Percentiles rank a stretch among this genome's conserved stretches.
Conservation (phyloP, 2,888 invertebrate species). For the Athripsodes cinereus region DNA sequence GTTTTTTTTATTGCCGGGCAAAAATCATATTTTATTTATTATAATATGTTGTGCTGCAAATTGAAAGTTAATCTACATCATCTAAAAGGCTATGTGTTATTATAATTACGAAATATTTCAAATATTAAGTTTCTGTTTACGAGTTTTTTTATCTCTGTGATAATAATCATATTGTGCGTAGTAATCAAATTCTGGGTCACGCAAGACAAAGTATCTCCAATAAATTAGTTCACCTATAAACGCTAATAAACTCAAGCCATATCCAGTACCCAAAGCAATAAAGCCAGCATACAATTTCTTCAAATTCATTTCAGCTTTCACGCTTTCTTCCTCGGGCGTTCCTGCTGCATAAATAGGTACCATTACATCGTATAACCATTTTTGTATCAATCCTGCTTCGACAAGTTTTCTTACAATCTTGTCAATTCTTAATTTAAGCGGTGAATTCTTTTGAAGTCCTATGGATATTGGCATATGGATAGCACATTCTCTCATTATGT, state of each 20-base stretch:
- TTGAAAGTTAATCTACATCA: no score
- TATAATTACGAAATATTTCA: no score
- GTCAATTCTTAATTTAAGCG: slow-evolving; percentile 64
- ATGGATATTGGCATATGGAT: slow-evolving; percentile 76
- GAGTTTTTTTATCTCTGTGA: slow-evolving; percentile 1
- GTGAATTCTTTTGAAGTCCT: slow-evolving; percentile 77
- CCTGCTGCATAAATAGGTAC: slow-evolving; percentile 50
- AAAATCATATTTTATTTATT: no score
- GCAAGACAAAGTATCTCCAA: slow-evolving; percentile 60
- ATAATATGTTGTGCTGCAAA: no score
- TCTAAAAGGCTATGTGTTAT: no score
- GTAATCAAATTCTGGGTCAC: slow-evolving; percentile 65
- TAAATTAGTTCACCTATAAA: slow-evolving; percentile 59
- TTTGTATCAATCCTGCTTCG: slow-evolving; percentile 70
- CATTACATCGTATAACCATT: slow-evolving; percentile 75
- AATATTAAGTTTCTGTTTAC: no score
- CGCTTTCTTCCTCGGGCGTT: slow-evolving; percentile 49
- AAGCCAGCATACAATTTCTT: slow-evolving; percentile 73
- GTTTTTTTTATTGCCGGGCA: no score
- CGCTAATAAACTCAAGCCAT: slow-evolving; percentile 51
- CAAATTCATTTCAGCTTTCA: slow-evolving; percentile 73
- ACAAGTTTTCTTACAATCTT: slow-evolving; percentile 59
- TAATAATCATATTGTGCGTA: slow-evolving; percentile 47
- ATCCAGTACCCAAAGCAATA: slow-evolving; percentile 65
- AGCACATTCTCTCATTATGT: slow-evolving; percentile 77